Conservation (phyloP, 1,140 invertebrate species). For the Druon quercuslanigerum region DNA sequence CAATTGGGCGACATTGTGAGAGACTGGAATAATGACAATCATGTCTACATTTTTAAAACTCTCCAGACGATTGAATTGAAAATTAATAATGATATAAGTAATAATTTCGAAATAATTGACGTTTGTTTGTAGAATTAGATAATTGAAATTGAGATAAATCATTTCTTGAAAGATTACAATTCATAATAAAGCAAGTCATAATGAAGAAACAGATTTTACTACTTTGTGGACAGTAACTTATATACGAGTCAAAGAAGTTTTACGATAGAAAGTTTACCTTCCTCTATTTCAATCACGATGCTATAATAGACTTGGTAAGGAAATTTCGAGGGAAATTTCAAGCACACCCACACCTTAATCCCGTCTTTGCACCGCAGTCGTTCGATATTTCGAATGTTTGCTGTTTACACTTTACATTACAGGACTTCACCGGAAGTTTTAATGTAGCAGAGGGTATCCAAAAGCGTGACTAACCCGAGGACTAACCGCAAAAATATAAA, state of each 20-base stretch:
- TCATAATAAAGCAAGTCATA: background rate
- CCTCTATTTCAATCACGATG: conserved; percentile 11
- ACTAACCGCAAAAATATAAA: background rate
- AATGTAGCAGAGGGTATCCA: background rate
- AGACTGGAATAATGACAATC: too few relatives aligned
- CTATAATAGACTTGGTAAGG: conserved; percentile 1
- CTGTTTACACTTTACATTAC: conserved; percentile 4
- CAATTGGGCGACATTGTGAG: background rate
- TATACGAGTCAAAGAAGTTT: background rate
- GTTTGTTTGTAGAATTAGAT: background rate
- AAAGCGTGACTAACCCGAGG: background rate
- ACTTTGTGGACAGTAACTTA: background rate
- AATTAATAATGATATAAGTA: background rate
- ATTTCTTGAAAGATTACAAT: background rate
- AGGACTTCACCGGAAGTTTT: conserved; percentile 1
- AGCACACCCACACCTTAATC: conserved; percentile 18
- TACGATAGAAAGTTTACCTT: conserved; percentile 23
- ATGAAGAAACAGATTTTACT: background rate
- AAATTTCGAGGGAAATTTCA: conserved; percentile 31
- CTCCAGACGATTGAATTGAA: too few relatives aligned
- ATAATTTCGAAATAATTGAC: background rate
- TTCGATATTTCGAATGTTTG: conserved; percentile 26
- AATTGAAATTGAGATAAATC: background rate
- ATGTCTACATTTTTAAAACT: too few relatives aligned
- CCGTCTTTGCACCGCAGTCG: conserved; percentile 13